Evolutionary conservation across 2,797 vertebrate genomes (phyloP), one percentile per base, ranked within the genome.

Genomic region (Merluccius polli): DNA sequence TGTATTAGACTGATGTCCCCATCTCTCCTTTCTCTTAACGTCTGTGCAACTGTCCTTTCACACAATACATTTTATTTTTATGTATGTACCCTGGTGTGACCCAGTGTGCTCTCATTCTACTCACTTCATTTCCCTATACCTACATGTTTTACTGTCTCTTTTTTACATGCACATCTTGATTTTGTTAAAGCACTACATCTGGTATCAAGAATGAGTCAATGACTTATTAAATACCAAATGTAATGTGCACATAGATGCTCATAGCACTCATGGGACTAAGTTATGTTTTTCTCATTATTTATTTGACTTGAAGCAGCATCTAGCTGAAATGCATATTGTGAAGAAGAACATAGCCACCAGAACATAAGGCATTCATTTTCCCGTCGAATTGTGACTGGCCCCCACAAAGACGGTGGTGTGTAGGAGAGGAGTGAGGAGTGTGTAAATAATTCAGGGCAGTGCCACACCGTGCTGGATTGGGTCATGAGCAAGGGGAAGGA

Each of bases 381-480:
- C n/a, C 7, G 24, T 65, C n/a, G 59, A 24, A 65, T 65, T 65
- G 59, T 65, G 24, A 27, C 59, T 13, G 10, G 59, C 2, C 59
- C 52, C 59, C 59, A 65, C 59, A 27, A 24, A 65, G 59, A 27
- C 3, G 24, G 10, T 27, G 59, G 59, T 69, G 67, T 69, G 31
- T 30, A 29, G 65, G 73, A 16, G 15, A 59, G 11, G 75, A 76
- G 85, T 77, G 85, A 86, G 85, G 86, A 87, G 81, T 41, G 18
- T 70, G 79, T 93, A 81, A 93, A 92, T 93, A 91, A 93, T 93
- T 94, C 86, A 93, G 88, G 82, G 79, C 79, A 79, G 75, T 86
- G 86, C 86, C 81, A 78, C 85, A 85, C 86, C 78, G 85, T 81
- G 82, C 73, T 67, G 81, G 77, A 82, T 88, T 87, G 85, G 84